These are phyloP conservation scores for Porites lutea DNA, from an alignment of 64 coral and sea anemone genomes.

Conservation along the genomic window DNA sequence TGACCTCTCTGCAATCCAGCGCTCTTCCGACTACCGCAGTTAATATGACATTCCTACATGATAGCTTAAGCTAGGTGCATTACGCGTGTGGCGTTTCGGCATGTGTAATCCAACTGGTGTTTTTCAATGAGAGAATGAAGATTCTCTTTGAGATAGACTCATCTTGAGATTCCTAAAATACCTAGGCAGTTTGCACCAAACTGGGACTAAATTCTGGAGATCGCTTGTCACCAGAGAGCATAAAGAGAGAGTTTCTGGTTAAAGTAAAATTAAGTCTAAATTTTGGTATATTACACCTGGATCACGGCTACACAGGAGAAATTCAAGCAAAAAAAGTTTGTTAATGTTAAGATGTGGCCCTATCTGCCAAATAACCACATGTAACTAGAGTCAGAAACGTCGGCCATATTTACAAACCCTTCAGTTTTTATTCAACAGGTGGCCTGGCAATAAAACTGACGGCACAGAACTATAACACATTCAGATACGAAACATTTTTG, in stretches of 20 bases:
- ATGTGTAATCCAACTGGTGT: too few relatives aligned
- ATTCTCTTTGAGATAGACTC: neutral
- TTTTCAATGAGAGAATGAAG: too few relatives aligned
- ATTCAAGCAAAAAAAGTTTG: neutral
- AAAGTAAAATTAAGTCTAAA: too few relatives aligned
- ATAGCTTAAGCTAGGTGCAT: too few relatives aligned
- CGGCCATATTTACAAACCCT: neutral
- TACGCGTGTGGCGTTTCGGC: too few relatives aligned
- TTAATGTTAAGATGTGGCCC: neutral
- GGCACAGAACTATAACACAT: neutral
- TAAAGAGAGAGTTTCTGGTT: constrained; percentile 87
- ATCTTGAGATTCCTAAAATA: neutral
- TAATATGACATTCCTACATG: too few relatives aligned
- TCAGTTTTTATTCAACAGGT: neutral
- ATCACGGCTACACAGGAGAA: too few relatives aligned
- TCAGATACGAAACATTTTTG: neutral
- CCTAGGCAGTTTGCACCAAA: constrained; percentile 89
- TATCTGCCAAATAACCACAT: neutral
- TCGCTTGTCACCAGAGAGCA: constrained; percentile 78
- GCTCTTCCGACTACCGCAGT: too few relatives aligned
- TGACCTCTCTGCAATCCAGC: too few relatives aligned
- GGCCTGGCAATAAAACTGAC: neutral
- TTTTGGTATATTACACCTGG: too few relatives aligned
- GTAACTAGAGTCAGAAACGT: neutral
- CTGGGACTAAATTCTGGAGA: constrained; percentile 86